Conservation (phyloP, 2,797 vertebrate species). For the Hydrophis major region DNA sequence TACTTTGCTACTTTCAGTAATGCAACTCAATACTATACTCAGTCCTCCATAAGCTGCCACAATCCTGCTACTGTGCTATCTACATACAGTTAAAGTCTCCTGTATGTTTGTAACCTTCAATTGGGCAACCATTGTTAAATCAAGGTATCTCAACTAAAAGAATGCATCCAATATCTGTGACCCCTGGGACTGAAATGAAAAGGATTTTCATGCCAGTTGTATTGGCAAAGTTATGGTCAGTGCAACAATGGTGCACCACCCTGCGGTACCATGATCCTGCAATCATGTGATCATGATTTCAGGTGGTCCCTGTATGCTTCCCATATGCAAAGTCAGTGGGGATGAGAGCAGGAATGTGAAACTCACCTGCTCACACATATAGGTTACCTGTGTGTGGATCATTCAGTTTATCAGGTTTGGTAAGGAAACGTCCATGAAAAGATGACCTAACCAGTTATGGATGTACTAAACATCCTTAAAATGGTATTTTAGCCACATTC, state of each 20-base stretch:
- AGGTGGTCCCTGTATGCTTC: not conserved
- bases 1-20: not conserved
- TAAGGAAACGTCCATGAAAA: not conserved
- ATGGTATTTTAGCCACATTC: not conserved
- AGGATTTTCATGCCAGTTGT: not conserved
- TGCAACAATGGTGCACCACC: not conserved
- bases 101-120: not conserved
- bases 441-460: not conserved
- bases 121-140: not conserved
- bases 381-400: not conserved
- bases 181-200: not conserved
- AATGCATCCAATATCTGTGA: not conserved
- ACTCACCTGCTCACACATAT: not conserved
- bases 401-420: not conserved
- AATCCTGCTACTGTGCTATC: not conserved
- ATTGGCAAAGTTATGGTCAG: not conserved
- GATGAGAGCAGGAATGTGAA: not conserved
- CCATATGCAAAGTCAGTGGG: not conserved
- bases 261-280: not conserved
- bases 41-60: not conserved
- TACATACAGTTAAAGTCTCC: not conserved
- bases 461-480: not conserved
- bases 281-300: not conserved
- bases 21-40: not conserved
- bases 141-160: not conserved